Conservation (phyloP, 2,888 invertebrate genomes). For the Leptothorax acervorum region DNA sequence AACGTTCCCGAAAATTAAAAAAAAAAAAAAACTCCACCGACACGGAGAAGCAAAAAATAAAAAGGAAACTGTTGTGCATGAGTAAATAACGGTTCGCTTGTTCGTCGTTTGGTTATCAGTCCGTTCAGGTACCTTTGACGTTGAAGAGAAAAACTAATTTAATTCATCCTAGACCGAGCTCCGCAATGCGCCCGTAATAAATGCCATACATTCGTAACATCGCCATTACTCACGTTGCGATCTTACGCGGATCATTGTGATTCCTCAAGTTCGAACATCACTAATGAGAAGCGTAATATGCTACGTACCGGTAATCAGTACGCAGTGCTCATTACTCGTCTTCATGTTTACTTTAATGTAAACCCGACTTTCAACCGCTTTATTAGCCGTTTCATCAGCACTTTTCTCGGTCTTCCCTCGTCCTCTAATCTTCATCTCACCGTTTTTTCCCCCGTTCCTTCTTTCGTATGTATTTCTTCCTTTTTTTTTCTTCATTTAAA, state of each 20-base stretch:
- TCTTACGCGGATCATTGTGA: slow-evolving; percentile 45
- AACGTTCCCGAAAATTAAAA: background rate
- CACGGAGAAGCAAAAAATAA: slow-evolving; percentile 46
- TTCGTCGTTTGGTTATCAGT: slow-evolving; percentile 79
- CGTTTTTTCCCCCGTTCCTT: slow-evolving; percentile 45
- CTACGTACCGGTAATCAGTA: slow-evolving; percentile 29
- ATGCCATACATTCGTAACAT: slow-evolving; percentile 45
- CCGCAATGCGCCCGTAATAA: slow-evolving; percentile 48
- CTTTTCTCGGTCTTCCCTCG: slow-evolving; percentile 29
- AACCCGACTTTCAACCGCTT: slow-evolving; percentile 32
- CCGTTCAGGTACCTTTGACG: slow-evolving; percentile 84
- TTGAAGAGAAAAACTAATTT: slow-evolving; percentile 75
- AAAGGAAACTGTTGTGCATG: slow-evolving; percentile 50
- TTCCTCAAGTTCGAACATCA: slow-evolving; percentile 31
- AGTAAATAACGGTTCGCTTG: slow-evolving; percentile 56
- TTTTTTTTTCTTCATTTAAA: slow-evolving; percentile 79
- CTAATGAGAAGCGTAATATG: slow-evolving; percentile 51
- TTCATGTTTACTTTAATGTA: slow-evolving; percentile 39
- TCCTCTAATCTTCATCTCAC: slow-evolving; percentile 18
- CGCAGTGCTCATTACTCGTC: slow-evolving; percentile 35
- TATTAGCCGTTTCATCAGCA: slow-evolving; percentile 28
- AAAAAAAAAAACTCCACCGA: slow-evolving; percentile 11
- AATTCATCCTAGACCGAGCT: slow-evolving; percentile 66
- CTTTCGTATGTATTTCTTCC: slow-evolving; percentile 36
- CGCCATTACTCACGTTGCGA: slow-evolving; percentile 35